phyloP scores from a whole-genome alignment of 2,888 invertebrate genomes.

The Leptarthrus brevirostris region DNA sequence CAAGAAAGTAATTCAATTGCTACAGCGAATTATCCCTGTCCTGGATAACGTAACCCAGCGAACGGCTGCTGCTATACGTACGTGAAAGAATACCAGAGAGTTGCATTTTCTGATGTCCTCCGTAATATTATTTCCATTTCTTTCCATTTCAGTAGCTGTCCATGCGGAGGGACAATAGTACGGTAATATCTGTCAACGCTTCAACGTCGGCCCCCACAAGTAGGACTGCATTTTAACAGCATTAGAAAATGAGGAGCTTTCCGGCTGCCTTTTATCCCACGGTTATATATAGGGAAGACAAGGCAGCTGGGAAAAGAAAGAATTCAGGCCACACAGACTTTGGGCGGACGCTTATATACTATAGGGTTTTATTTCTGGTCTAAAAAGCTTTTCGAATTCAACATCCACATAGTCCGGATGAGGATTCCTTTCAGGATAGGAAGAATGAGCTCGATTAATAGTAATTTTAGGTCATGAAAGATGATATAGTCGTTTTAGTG shows the following conservation, averaged over 20 bases:
- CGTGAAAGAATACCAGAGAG: not conserved
- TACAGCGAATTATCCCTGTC: slow-evolving; percentile 19
- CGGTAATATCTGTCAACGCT: slow-evolving; percentile 5
- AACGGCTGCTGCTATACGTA: not conserved
- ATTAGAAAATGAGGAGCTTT: slow-evolving; percentile 8
- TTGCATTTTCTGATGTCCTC: slow-evolving; percentile 18
- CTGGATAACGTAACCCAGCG: not conserved
- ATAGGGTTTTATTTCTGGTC: not conserved
- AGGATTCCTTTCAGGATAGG: too few species aligned
- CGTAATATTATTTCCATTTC: slow-evolving; percentile 11
- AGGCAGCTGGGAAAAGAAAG: not conserved
- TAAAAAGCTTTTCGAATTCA: not conserved
- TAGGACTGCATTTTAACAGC: slow-evolving; percentile 1
- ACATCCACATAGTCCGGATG: too few species aligned
- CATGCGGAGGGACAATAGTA: slow-evolving; percentile 5
- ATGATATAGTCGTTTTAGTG: slow-evolving; percentile 3
- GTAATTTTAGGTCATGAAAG: slow-evolving; percentile 4
- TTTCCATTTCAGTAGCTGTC: slow-evolving; percentile 4
- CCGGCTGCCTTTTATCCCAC: not conserved
- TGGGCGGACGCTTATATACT: not conserved
- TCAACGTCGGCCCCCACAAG: not conserved
- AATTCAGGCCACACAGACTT: slow-evolving; percentile 15
- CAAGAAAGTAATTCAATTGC: slow-evolving; percentile 29
- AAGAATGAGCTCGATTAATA: not conserved
- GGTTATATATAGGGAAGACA: not conserved